Base-by-base conservation (phyloP, 2,113 vertebrate species). In the Neotoma lepida region DNA sequence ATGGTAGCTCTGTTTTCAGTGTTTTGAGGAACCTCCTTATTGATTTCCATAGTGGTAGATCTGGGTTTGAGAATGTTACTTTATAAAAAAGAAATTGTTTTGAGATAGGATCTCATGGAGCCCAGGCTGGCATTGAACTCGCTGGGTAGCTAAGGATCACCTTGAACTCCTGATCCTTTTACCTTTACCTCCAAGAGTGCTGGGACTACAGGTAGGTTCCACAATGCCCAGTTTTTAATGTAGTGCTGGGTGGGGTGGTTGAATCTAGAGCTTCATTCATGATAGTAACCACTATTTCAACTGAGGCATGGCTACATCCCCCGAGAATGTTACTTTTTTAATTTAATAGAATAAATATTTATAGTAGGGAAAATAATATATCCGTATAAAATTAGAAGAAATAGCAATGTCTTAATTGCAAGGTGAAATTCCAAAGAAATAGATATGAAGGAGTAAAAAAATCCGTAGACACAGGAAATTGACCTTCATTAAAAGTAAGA, bases 371-470 rank as follows among this genome's bases (percentile, higher is more conserved):
- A 77, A 71, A 86, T 86, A 91, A 82, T 68, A 66, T 54, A n/a
- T 18, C 28, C 9, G 64, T 91, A 56, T n/a, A 8, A n/a, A 77
- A 39, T 64, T 49, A 73, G 49, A 87, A 94, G 26, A 92, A 51
- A 89, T 74, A 78, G 54, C 87, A 28, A 41, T 68, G 73, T 76
- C 35, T 64, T 91, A 91, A 51, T 77, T 49, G 2, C 46, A 54
- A 96, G 49, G 56, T 88, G 3, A 87, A 87, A 84, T 35, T 71
- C 35, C 35, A 89, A 35, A 61, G n/a, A 89, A 93, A 78, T 82
- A 56, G 33, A 61, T 54, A 77, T 30, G 39, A 86, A 71, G 56
- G 39, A 30, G 33, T 86, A 3, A 93, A 89, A 76, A 94, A 87
- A 41, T 71, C 51, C 41, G 89, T 56, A 82, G 46, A 71, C 54